Evolutionary conservation across 2,888 invertebrate species (phyloP), one percentile per base, ranked within the genome.

Genomic region (Galeopsomyia nigrocyanea): DNA sequence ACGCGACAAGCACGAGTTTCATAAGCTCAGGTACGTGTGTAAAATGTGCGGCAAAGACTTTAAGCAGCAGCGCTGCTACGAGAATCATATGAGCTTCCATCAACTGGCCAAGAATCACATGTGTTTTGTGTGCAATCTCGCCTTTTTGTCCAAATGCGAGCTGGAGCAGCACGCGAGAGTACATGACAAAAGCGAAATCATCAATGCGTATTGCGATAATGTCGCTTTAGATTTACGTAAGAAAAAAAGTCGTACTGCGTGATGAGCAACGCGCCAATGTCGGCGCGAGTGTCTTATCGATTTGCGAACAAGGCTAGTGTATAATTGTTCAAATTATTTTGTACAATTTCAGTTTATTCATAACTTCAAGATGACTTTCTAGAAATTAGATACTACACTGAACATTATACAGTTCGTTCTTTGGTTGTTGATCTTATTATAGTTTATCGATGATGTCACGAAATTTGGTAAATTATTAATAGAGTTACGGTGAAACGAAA

Each of bases 41-140:
- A 73, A 75, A 31, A 17, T 71, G 16, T 77, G 77, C 10, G 65
- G 69, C 5, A 77, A 76, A 21, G 74, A 77, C 21, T 76, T 77
- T 47, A 19, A 62, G n/a, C 69, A 73, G 21, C 75, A 75, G 22
- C 66, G 75, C 9, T 66, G 67, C 21, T 73, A 71, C 51, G 73
- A 77, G 13, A 76, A 74, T 46, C 77, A 77, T 49, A 58, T 76
- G 51, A 77, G 71, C 61, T 73, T 73, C 58, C 77, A 77, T 47
- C 66, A 74, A 56, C 68, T 68, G 0, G 62, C 64, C n/a, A 75
- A 75, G 50, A 75, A 74, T 39, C 69, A 75, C 53, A 72, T 74
- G 65, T 75, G 77, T 46, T 73, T 71, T 56, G 65, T 70, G 14
- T 77, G 77, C 46, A 74, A 75, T 60, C 68, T 75, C 17, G 67